Base-by-base conservation (phyloP, 2,797 vertebrate species). In the Periparus ater region DNA sequence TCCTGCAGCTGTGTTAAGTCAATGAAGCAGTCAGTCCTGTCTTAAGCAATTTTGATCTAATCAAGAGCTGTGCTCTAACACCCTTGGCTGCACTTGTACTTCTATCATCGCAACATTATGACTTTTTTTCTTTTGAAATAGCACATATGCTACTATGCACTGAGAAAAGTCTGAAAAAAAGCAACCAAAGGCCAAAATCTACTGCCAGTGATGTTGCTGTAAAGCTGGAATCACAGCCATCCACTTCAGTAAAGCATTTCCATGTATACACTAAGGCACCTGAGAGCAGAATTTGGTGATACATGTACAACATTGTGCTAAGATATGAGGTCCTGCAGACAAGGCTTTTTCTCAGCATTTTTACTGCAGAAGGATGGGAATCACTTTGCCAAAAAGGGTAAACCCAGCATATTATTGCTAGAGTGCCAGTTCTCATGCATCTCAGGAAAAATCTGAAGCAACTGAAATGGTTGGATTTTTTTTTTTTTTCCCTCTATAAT, bases 41-140 rank as follows among this genome's bases (percentile, higher is more conserved):
- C 91, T 95, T 86, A 94, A 90, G 61, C 53, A 95, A 89, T 94
- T 95, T 91, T 95, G 54, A 58, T 82, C 81, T 93, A 95, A 96
- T 95, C 91, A 97, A 91, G 88, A 77, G 66, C 75, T 79, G 40
- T 83, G 29, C 66, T 95, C 63, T 91, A 89, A 94, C 88, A 95
- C 67, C 57, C 70, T 85, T 94, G 86, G 81, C 92, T 93, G 84
- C 79, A 94, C 57, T 95, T 83, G 42, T 45, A 55, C 70, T 95
- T 96, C 89, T 93, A 71, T 93, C 75, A 85, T 75, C 50, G 88
- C 38, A 88, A 88, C 54, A 91, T 84, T 91, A 89, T 5, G 38
- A 60, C 11, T 89, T 83, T 93, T 73, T 86, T 93, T 51, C 42
- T 86, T 82, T 89, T 89, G 66, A 95, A 96, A 88, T 55, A 89